Base-by-base conservation (phyloP, 1,140 invertebrate genomes). In the Ctenoplectra terminalis region DNA sequence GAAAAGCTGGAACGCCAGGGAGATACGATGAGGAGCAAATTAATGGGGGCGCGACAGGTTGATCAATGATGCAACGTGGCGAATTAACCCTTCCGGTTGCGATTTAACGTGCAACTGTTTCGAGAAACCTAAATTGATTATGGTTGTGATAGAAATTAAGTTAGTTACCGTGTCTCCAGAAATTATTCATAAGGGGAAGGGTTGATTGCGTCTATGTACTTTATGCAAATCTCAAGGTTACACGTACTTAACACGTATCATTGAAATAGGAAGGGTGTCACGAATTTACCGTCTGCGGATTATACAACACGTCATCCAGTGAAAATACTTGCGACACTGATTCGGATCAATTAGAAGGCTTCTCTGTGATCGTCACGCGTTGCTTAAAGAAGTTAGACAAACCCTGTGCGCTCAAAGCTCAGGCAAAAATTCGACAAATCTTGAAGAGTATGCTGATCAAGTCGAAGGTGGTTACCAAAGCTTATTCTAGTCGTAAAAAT, bases 341-440 rank as follows among this genome's bases (percentile, higher is more conserved):
- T 7, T 69, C 40, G 6, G 86, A 89, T 31, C 64, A 73, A 37
- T 84, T 76, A 17, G 85, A 89, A 13, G 63, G 87, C 1, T 90
- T 89, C 34, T 79, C 83, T 0, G 77, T 34, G 34, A 76, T 37
- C 15, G 72, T 88, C 5, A 74, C 87, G 11, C 61, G 58, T 58
- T 76, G 74, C 20, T 67, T 88, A 67, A 83, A 81, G 20, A 82
- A 63, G 54, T 81, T 90, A 74, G 76, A 74, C 13, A 46, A 52
- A 15, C 63, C 69, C 1, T 34, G 50, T 0, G 87, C 87, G 1
- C 8, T 76, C 0, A 60, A 43, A 11, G 87, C 83, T 9, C 85
- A 85, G 54, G 50, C 48, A 37, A 37, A 85, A 37, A 90, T 90
- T 34, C 82, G 84, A 34, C 79, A 48, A n/a, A 43, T 90, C 17